Evolutionary conservation across 2,797 vertebrate genomes (phyloP).

Genomic region (Darevskia mixta): DNA sequence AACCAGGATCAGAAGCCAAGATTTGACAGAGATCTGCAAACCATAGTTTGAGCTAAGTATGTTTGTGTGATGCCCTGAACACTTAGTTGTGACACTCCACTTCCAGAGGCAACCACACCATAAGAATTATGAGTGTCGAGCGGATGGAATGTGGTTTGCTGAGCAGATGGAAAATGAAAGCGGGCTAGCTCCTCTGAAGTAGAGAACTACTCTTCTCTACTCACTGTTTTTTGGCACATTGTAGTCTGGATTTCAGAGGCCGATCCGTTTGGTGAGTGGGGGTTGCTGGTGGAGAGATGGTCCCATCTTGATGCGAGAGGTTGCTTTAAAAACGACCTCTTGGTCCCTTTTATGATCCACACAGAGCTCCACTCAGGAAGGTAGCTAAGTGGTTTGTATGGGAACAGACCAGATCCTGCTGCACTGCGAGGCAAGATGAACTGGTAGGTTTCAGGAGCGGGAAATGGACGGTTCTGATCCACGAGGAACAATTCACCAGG

Average conservation of each 20-base stretch:
- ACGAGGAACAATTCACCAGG: not conserved
- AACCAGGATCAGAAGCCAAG: not conserved
- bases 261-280: not conserved
- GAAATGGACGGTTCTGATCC: not conserved
- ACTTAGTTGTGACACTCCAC: not conserved
- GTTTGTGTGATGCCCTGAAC: not conserved
- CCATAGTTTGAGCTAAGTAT: not conserved
- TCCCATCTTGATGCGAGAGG: not conserved
- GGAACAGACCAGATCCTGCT: not conserved
- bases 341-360: not conserved
- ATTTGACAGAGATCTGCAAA: not conserved
- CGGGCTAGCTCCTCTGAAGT: not conserved
- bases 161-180: not conserved
- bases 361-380: not conserved
- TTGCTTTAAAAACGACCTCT: not conserved
- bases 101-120: not conserved
- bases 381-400: not conserved
- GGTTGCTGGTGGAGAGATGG: not conserved
- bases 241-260: slow-evolving; percentile 11
- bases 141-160: not conserved
- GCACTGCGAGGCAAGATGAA: not conserved
- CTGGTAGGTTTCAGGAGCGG: not conserved
- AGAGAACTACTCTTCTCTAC: no score
- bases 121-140: not conserved
- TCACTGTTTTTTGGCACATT: slow-evolving; percentile 16